These are phyloP conservation scores for Trichosurus vulpecula DNA, from an alignment of 2,797 vertebrate species.

Conservation along the genomic window DNA sequence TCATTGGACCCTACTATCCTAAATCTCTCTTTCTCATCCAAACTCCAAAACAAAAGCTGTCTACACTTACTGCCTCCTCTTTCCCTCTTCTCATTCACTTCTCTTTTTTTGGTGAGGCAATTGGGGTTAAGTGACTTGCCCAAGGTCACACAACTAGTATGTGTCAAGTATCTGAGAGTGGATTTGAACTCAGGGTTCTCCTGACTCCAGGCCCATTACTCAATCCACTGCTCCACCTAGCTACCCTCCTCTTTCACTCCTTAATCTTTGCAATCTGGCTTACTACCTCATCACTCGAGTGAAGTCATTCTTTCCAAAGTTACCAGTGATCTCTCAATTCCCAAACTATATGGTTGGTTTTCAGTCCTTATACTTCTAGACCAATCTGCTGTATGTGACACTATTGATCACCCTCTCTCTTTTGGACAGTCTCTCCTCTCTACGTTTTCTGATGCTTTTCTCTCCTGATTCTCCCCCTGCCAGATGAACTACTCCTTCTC, in stretches of 20 bases:
- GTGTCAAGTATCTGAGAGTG: too few relatives aligned
- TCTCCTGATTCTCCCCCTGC: neutral
- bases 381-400: constrained; percentile 10
- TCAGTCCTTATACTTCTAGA: neutral
- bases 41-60: neutral
- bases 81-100: neutral
- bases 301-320: constrained; percentile 1
- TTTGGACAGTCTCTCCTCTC: constrained; percentile 28
- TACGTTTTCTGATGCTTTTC: neutral
- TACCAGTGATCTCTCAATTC: neutral
- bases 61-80: neutral
- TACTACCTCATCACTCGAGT: neutral
- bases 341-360: neutral
- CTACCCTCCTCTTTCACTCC: too few relatives aligned
- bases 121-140: too few relatives aligned
- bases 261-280: neutral
- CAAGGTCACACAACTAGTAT: too few relatives aligned
- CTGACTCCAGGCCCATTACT: too few relatives aligned
- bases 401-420: neutral
- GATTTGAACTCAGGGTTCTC: too few relatives aligned
- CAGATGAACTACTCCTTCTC: neutral
- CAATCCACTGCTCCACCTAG: too few relatives aligned
- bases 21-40: neutral
- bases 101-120: too few relatives aligned
- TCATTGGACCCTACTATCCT: neutral